These are phyloP conservation scores for Criorhina ranunculi DNA, from an alignment of 2,888 invertebrate genomes.

Conservation along the genomic window DNA sequence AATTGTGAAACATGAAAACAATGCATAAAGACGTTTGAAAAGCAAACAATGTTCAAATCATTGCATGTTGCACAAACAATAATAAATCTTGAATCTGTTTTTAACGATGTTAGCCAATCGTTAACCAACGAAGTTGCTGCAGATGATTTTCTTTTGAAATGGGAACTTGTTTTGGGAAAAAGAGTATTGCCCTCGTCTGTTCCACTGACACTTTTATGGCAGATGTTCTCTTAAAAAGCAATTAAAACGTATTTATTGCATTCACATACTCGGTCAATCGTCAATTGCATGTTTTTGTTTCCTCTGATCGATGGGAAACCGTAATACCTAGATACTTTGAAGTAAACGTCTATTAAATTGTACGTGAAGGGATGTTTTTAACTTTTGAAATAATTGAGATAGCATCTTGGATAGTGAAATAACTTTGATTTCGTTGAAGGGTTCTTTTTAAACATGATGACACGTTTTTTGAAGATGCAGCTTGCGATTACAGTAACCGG, in stretches of 20 bases:
- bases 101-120: slow-evolving; percentile 29
- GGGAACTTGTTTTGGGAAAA: not conserved
- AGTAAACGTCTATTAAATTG: no score
- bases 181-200: not conserved
- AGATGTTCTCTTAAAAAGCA: slow-evolving; percentile 13
- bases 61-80: slow-evolving; percentile 15
- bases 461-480: no score
- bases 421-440: no score
- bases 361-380: no score
- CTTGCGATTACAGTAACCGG: no score
- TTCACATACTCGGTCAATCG: slow-evolving; percentile 16
- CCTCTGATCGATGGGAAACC: not conserved
- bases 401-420: no score
- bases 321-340: not conserved
- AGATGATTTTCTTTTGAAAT: slow-evolving; percentile 16
- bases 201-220: slow-evolving; percentile 20
- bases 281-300: slow-evolving; percentile 12
- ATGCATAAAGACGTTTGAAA: not conserved
- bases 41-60: slow-evolving; percentile 1
- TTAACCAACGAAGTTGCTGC: slow-evolving; percentile 1
- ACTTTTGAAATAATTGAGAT: no score
- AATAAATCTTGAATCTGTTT: slow-evolving; percentile 8
- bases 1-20: not conserved
- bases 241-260: slow-evolving; percentile 19
- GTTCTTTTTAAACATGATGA: no score